A percentile compares a stretch with the other conserved stretches of the same genome.
These are phyloP conservation scores for Nemopilema nomurai DNA, from an alignment of 30 jellyfish, hydroid and myxozoan species.

Conservation along the genomic window DNA sequence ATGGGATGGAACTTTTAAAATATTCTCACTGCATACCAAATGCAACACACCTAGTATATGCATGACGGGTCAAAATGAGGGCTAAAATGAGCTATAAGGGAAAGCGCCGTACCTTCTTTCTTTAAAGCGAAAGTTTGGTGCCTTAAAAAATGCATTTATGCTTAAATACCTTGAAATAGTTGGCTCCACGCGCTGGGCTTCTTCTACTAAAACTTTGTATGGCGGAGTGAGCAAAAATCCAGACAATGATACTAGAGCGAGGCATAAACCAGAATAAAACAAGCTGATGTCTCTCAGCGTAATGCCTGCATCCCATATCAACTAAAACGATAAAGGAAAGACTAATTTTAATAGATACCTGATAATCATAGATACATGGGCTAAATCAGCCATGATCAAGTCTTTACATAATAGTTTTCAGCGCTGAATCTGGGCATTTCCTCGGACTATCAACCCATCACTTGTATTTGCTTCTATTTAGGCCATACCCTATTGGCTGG, in stretches of 20 bases:
- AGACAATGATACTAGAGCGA: slow-evolving; percentile 36
- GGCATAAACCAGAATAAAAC: slow-evolving; percentile 55
- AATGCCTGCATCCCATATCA: slow-evolving; percentile 63
- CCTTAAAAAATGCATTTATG: too few species aligned
- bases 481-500: too few species aligned
- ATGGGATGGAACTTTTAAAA: too few species aligned
- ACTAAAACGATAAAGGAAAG: slow-evolving; percentile 27
- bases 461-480: too few species aligned
- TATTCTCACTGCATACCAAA: too few species aligned
- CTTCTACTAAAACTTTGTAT: slow-evolving; percentile 4
- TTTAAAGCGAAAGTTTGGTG: too few species aligned
- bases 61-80: neutral
- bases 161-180: slow-evolving; percentile 7
- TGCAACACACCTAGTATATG: too few species aligned
- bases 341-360: neutral
- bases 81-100: too few species aligned
- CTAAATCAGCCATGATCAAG: neutral
- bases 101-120: too few species aligned
- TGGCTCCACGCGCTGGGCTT: slow-evolving; percentile 37
- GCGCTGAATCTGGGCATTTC: too few species aligned
- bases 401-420: too few species aligned
- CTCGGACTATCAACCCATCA: too few species aligned
- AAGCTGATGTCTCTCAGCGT: slow-evolving; percentile 51
- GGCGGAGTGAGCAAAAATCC: slow-evolving; percentile 74
- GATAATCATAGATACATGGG: neutral